Evolutionary conservation across 2,888 invertebrate species (phyloP).

Genomic region (Parasteatoda lunata): DNA sequence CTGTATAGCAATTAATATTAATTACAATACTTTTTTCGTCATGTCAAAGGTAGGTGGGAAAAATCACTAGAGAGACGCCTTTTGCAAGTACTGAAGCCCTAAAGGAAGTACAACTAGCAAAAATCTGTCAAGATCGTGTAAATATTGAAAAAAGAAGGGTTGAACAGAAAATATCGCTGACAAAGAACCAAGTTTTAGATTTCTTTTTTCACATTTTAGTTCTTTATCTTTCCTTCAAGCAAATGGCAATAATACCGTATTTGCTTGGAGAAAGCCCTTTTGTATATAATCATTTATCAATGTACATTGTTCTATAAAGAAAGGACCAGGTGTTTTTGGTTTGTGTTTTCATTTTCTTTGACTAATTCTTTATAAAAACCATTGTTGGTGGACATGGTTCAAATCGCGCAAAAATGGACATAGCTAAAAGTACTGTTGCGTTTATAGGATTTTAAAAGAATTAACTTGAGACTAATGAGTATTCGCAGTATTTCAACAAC

Average conservation of each 20-base stretch:
- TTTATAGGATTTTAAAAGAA: no score
- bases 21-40: constrained; percentile 25
- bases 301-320: background rate
- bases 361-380: no score
- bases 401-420: no score
- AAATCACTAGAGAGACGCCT: constrained; percentile 3
- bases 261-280: background rate
- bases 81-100: background rate
- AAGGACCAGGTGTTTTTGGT: background rate
- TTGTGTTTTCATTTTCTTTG: no score
- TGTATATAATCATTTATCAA: background rate
- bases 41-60: constrained; percentile 5
- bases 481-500: no score
- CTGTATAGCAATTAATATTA: constrained; percentile 25
- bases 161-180: background rate
- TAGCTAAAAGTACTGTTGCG: no score
- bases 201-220: background rate
- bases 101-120: background rate
- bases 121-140: background rate
- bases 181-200: background rate
- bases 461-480: no score
- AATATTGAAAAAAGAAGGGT: constrained; percentile 3
- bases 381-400: no score
- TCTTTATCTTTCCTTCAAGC: background rate
- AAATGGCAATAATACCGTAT: background rate